Evolutionary conservation across 1,140 invertebrate genomes (phyloP).

Genomic region (Phenacoccus solenopsis): DNA sequence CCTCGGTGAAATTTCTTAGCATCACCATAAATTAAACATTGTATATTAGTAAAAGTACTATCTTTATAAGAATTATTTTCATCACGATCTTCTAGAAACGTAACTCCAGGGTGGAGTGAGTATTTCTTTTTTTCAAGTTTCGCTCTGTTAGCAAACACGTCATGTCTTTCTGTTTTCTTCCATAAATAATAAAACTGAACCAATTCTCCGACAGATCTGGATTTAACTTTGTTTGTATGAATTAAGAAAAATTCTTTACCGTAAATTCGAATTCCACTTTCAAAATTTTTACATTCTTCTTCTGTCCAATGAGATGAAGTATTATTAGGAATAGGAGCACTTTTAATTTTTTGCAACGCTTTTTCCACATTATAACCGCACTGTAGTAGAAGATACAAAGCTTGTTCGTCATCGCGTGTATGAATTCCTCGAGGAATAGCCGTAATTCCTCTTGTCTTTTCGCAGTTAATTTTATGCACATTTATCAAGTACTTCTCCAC

Average conservation of each 20-base stretch:
- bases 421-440: constrained; percentile 61
- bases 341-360: constrained; percentile 68
- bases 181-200: constrained; percentile 98
- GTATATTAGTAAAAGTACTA: constrained; percentile 42
- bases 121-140: constrained; percentile 79
- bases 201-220: constrained; percentile 88
- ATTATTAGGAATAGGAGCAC: constrained; percentile 53
- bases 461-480: constrained; percentile 41
- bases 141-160: constrained; percentile 71
- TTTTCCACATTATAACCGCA: constrained; percentile 91
- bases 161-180: constrained; percentile 97
- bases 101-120: constrained; percentile 66
- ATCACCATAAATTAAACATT: constrained; percentile 49
- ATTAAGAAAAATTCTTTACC: constrained; percentile 95
- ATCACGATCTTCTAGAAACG: constrained; percentile 38
- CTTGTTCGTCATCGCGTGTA: constrained; percentile 87
- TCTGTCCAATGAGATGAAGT: constrained; percentile 82
- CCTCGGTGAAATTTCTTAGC: constrained; percentile 41
- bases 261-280: constrained; percentile 79
- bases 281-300: constrained; percentile 94
- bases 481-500: constrained; percentile 70
- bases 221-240: constrained; percentile 84
- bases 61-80: constrained; percentile 43
- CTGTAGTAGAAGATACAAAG: constrained; percentile 78
- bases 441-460: constrained; percentile 39